These are phyloP conservation scores for Lasiommata megera DNA, from an alignment of 2,888 invertebrate genomes.

Conservation along the genomic window DNA sequence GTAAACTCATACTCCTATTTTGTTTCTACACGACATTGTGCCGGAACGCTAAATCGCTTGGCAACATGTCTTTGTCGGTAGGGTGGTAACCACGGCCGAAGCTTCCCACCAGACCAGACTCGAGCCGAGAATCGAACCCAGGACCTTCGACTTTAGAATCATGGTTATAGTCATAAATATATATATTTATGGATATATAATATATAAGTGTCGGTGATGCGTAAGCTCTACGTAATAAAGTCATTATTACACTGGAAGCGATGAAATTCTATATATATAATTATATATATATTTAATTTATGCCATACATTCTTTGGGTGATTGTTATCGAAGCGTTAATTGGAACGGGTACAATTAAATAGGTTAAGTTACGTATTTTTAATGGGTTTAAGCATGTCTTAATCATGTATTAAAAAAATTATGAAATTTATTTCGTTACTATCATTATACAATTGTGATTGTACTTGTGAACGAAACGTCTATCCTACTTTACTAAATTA, in stretches of 20 bases:
- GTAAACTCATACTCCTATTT: no score
- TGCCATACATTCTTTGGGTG: neutral
- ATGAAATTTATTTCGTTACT: neutral
- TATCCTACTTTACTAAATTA: no score
- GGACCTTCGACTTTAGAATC: no score
- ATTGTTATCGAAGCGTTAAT: neutral
- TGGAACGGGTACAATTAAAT: constrained; percentile 1
- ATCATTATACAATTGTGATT: neutral
- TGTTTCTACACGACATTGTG: no score
- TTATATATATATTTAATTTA: neutral
- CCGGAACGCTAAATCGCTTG: no score
- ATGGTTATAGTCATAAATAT: no score
- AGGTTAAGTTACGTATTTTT: neutral
- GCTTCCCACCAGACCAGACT: no score
- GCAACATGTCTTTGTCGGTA: no score
- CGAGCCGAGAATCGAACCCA: no score
- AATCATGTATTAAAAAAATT: neutral
- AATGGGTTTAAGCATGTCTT: neutral
- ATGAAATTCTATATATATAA: neutral
- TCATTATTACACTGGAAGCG: constrained; percentile 29
- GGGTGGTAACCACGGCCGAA: no score
- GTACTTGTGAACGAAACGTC: no score
- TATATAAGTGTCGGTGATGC: constrained; percentile 4
- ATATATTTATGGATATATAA: no score
- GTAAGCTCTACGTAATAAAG: constrained; percentile 9